Conservation (phyloP, 2,888 invertebrate species). For the Drosophila parthenogenetica region DNA sequence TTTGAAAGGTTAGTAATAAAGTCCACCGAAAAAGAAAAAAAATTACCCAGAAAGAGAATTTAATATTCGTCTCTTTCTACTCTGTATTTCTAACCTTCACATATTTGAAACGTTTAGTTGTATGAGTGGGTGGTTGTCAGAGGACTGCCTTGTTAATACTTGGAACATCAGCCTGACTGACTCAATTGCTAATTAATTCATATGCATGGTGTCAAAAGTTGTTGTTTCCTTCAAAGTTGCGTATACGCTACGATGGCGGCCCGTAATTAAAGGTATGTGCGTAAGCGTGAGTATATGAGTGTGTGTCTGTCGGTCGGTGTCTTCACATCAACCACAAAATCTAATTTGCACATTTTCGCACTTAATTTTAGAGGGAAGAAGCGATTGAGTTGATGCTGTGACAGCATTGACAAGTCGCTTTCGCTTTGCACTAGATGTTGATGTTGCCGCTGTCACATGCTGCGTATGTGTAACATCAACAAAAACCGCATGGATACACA, state of each 20-base stretch:
- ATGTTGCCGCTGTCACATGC: slow-evolving; percentile 33
- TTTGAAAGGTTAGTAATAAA: too few relatives aligned
- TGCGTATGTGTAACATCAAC: slow-evolving; percentile 52
- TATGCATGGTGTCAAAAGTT: slow-evolving; percentile 57
- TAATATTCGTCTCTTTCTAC: neutral
- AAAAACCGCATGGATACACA: slow-evolving; percentile 45
- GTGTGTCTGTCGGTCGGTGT: slow-evolving; percentile 20
- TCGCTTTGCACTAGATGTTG: slow-evolving; percentile 6
- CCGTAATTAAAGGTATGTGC: slow-evolving; percentile 55
- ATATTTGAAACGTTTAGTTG: neutral
- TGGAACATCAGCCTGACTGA: slow-evolving; percentile 25
- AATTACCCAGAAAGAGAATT: neutral
- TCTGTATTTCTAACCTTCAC: neutral
- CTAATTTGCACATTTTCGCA: slow-evolving; percentile 74
- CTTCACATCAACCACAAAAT: slow-evolving; percentile 59
- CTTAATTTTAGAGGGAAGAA: slow-evolving; percentile 52
- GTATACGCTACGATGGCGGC: slow-evolving; percentile 40
- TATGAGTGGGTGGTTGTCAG: slow-evolving; percentile 13
- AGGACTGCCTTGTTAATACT: slow-evolving; percentile 24
- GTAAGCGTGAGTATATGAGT: slow-evolving; percentile 13
- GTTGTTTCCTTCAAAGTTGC: slow-evolving; percentile 40
- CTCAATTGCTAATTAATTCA: slow-evolving; percentile 72
- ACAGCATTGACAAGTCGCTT: slow-evolving; percentile 50
- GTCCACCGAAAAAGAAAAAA: too few relatives aligned
- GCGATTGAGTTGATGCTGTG: slow-evolving; percentile 50